A percentile compares a stretch with the other conserved stretches of the same genome.
Evolutionary conservation across 2,888 invertebrate genomes (phyloP).

Genomic region (Euspilapteryx auroguttella): DNA sequence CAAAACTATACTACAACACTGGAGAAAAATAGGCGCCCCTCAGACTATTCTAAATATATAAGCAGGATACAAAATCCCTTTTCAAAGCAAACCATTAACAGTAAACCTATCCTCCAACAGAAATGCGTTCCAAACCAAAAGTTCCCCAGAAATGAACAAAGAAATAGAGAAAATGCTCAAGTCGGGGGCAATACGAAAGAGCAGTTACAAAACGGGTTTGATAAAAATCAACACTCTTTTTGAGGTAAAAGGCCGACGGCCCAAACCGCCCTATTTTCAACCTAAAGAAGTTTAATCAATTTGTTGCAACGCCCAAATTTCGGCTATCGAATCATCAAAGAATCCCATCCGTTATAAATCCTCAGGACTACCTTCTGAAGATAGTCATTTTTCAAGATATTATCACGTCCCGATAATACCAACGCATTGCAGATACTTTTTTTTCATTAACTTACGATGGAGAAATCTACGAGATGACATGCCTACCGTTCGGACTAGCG

Average conservation of each 20-base stretch:
- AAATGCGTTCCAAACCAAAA: background rate
- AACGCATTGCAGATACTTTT: constrained; percentile 1
- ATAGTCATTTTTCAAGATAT: constrained; percentile 9
- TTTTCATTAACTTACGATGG: constrained; percentile 1
- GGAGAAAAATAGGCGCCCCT: constrained; percentile 2
- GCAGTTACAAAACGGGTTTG: background rate
- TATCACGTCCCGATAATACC: constrained; percentile 6
- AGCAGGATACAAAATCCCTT: constrained; percentile 8
- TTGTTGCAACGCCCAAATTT: constrained; percentile 7
- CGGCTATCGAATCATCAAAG: constrained; percentile 7
- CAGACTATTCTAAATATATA: constrained; percentile 5
- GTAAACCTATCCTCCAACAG: background rate
- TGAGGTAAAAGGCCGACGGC: constrained; percentile 7
- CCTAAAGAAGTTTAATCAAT: constrained; percentile 8
- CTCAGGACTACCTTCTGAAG: constrained; percentile 7
- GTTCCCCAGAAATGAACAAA: background rate
- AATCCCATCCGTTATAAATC: constrained; percentile 6
- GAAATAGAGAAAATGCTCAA: background rate
- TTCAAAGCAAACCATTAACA: background rate
- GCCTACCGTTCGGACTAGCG: constrained; percentile 9
- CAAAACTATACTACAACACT: constrained; percentile 1
- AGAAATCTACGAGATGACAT: constrained; percentile 7
- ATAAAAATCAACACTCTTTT: constrained; percentile 8
- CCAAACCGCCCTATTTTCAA: constrained; percentile 8
- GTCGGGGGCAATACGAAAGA: background rate